A percentile compares a stretch with the other conserved stretches of the same genome.
Conservation (phyloP, 2,113 vertebrate species). For the Gymnocephalus cernua region DNA sequence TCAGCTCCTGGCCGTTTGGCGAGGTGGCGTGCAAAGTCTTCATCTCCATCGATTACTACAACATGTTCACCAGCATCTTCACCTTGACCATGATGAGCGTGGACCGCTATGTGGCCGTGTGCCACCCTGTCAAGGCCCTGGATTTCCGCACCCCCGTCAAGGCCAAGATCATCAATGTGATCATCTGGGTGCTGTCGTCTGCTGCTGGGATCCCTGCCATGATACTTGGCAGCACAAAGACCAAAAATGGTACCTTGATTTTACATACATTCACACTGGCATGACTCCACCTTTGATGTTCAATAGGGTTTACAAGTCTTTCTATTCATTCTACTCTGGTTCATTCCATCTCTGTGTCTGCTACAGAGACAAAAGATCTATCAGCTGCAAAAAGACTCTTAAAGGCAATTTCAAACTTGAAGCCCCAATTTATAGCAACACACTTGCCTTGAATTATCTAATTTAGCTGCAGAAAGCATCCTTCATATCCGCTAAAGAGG, state of each 20-base stretch:
- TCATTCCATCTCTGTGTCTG: neutral
- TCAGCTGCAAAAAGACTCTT: constrained; percentile 2
- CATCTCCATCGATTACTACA: constrained; percentile 98
- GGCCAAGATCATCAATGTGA: constrained; percentile 96
- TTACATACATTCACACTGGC: neutral
- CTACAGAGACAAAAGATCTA: neutral
- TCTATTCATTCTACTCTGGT: neutral
- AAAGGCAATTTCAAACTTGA: constrained; percentile 8
- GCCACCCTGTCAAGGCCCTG: constrained; percentile 88
- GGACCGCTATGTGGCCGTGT: constrained; percentile 85
- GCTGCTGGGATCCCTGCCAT: constrained; percentile 96
- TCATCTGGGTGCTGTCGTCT: constrained; percentile 96
- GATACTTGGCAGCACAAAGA: constrained; percentile 94
- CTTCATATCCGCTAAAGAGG: constrained; percentile 23
- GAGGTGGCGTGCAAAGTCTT: constrained; percentile 96
- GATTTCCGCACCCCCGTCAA: constrained; percentile 96
- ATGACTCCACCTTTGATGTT: neutral
- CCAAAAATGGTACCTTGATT: constrained; percentile 89
- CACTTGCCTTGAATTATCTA: constrained; percentile 10
- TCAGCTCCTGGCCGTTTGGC: constrained; percentile 98
- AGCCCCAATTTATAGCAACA: neutral
- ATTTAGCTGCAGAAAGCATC: constrained; percentile 3
- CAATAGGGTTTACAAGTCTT: neutral
- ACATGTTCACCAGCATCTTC: constrained; percentile 95
- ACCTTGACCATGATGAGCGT: constrained; percentile 87